These are phyloP conservation scores for Eublepharis macularius DNA, from an alignment of 2,113 vertebrate species.

Conservation along the genomic window DNA sequence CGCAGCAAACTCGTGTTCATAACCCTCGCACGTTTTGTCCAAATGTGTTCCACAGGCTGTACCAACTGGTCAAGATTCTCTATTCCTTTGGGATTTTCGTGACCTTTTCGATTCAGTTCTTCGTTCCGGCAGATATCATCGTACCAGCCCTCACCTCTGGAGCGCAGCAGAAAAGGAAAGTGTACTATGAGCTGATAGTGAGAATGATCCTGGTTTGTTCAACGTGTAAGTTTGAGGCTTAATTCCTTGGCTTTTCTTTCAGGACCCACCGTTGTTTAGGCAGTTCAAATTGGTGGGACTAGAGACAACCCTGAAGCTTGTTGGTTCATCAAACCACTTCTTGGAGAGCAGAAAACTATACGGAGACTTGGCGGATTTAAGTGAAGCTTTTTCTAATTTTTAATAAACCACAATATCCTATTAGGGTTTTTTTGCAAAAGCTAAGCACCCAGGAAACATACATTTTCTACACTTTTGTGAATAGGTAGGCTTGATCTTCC, in stretches of 20 bases:
- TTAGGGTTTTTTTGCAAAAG: background rate
- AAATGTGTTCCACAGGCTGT: conserved; percentile 79
- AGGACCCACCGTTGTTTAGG: background rate
- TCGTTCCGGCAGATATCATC: conserved; percentile 87
- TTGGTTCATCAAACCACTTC: too few species aligned
- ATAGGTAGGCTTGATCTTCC: background rate
- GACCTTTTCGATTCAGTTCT: conserved; percentile 89
- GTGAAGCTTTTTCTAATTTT: background rate
- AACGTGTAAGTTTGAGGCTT: conserved; percentile 80
- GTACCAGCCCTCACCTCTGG: conserved; percentile 75
- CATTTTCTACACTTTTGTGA: background rate
- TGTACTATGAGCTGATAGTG: conserved; percentile 70
- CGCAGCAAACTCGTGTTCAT: background rate
- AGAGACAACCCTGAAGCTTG: too few species aligned
- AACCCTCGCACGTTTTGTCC: background rate
- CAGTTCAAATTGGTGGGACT: background rate
- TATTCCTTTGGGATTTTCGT: conserved; percentile 91
- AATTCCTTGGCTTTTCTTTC: background rate
- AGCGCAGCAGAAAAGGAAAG: conserved; percentile 77
- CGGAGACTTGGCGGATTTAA: background rate
- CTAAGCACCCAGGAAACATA: too few species aligned
- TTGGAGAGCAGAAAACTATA: too few species aligned
- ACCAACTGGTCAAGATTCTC: conserved; percentile 86
- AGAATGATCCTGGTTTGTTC: conserved; percentile 79
- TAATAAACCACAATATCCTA: background rate